Evolutionary conservation across 2,888 invertebrate genomes (phyloP).

Genomic region (Blastobasis adustella): DNA sequence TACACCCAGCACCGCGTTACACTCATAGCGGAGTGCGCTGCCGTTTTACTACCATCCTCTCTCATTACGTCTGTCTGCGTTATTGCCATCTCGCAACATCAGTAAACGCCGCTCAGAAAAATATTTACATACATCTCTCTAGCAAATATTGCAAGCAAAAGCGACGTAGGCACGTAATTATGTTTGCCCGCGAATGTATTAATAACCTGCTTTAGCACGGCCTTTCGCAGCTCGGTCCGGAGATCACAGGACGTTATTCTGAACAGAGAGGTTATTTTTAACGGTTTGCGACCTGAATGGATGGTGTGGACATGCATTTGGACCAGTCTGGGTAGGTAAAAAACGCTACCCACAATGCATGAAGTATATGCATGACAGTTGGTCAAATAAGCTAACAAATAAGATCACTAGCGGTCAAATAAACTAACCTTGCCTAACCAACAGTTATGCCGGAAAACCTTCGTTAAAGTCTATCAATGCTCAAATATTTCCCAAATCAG

Average conservation of each 20-base stretch:
- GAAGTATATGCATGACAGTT: too few relatives aligned
- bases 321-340: too few relatives aligned
- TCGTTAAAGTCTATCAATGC: too few relatives aligned
- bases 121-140: constrained; percentile 57
- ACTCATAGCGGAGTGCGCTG: constrained; percentile 20
- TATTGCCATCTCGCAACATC: constrained; percentile 57
- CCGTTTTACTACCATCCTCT: constrained; percentile 41
- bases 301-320: too few relatives aligned
- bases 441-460: too few relatives aligned
- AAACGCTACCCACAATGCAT: too few relatives aligned
- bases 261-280: too few relatives aligned
- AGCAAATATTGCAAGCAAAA: constrained; percentile 40
- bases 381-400: too few relatives aligned
- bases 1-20: constrained; percentile 16
- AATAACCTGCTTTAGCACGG: constrained; percentile 22
- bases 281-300: too few relatives aligned
- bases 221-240: constrained; percentile 14
- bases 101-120: constrained; percentile 56
- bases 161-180: constrained; percentile 28
- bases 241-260: neutral
- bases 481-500: too few relatives aligned
- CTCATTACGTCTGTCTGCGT: constrained; percentile 61
- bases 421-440: too few relatives aligned
- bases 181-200: constrained; percentile 33
- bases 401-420: too few relatives aligned